Percentiles rank a stretch among this genome's conserved stretches.
Evolutionary conservation across 2,888 invertebrate genomes (phyloP).

Genomic region (Xestia rhomboidea): DNA sequence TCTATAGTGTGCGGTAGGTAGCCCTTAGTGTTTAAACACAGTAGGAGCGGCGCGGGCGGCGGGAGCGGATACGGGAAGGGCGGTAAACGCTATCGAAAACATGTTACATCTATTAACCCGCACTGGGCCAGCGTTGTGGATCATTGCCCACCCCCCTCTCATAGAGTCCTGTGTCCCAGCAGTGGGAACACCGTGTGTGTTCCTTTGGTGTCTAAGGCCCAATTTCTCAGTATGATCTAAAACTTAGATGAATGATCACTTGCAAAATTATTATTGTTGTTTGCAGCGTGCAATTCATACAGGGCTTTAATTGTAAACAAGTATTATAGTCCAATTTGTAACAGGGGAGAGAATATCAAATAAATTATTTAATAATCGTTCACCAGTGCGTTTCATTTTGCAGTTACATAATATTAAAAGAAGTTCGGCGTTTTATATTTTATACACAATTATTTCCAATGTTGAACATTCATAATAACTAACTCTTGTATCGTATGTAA

Average conservation of each 20-base stretch:
- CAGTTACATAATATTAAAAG: slow-evolving; percentile 29
- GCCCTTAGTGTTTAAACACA: too few species aligned
- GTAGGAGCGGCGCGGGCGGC: too few species aligned
- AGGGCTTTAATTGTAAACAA: neutral
- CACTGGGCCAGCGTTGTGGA: neutral
- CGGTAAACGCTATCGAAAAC: too few species aligned
- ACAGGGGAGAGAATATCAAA: slow-evolving; percentile 17
- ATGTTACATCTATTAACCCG: neutral
- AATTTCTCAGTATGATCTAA: neutral
- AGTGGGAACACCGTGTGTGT: neutral
- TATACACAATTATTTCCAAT: slow-evolving; percentile 55
- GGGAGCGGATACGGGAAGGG: too few species aligned
- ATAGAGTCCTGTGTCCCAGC: neutral
- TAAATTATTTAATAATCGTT: neutral
- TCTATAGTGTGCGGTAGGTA: too few species aligned
- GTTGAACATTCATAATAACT: slow-evolving; percentile 56
- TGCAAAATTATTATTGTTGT: slow-evolving; percentile 11
- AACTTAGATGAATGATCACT: neutral
- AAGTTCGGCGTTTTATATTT: slow-evolving; percentile 54
- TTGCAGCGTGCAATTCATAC: slow-evolving; percentile 12
- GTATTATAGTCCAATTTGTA: neutral
- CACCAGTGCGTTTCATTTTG: slow-evolving; percentile 39
- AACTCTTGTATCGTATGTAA: slow-evolving; percentile 63
- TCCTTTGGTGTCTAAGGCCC: neutral
- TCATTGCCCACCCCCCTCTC: neutral